Evolutionary conservation across 1,140 invertebrate genomes (phyloP), one percentile per base, ranked within the genome.

Genomic region (Holotrichia oblita): DNA sequence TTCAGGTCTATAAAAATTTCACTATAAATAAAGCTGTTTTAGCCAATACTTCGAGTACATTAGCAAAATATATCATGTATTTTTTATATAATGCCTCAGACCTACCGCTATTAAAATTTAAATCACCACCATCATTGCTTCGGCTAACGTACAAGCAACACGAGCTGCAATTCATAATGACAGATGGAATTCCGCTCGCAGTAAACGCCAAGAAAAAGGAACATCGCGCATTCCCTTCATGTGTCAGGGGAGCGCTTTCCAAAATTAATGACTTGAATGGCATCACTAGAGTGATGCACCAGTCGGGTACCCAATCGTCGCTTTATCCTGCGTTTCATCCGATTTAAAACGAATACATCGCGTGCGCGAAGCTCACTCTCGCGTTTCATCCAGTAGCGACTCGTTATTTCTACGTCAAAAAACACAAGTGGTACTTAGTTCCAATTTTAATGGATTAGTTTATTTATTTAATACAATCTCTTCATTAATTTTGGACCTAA

Each of bases 241-340:
- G 61, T 6, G 22, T 69, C 61, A 69, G 6, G 61, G 22, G 10
- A 34, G 22, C 8, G 22, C 27, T 69, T 34, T 69, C 61, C 27
- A 22, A 69, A 69, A 69, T 69, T 24, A 69, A 69, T 34, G 61
- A 69, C 61, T 69, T 34, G 17, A 34, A 69, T 34, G 22, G 22
- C 61, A 34, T 17, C 44, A 48, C 44, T 34, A 34, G 27, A 34
- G 27, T 34, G 27, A 34, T 34, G 27, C 27, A 34, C 27, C 48
- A 2, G 48, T 17, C n/a, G 48, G 48, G n/a, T 17, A 17, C 48
- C n/a, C 7, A 17, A 55, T 17, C 48, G 14, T 17, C 12, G 48
- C 17, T 55, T 55, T n/a, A 55, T 55, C 14, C 48, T 2, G 14
- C 0, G 10, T 22, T 14, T 27, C 61, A 69, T 69, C 61, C 61